Evolutionary conservation across 2,797 vertebrate species (phyloP), one percentile per base, ranked within the genome.

Genomic region (Sylvia borin): DNA sequence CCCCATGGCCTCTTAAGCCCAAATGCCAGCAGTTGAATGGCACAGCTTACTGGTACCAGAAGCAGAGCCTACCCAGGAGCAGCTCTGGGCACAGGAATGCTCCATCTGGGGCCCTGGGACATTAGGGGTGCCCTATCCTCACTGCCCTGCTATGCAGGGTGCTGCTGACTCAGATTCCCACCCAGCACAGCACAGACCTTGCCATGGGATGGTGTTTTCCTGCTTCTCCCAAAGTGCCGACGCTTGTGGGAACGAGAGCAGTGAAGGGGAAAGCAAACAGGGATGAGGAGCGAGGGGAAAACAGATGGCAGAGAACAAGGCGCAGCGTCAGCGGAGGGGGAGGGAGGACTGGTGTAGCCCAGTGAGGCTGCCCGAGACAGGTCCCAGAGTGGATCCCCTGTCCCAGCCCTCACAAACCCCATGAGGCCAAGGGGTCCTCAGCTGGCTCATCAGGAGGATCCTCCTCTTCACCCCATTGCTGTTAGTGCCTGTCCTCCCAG

Each of bases 261-360:
- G 54, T 21, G 71, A 88, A 93, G 88, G 38, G 88, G 88, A 95
- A 95, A 95, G 90, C 74, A 95, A 96, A 95, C 93, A 96, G 88
- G 74, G 90, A 78, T 8, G 57, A 73, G 73, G 66, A 93, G 45
- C 0, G 1, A 72, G 70, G 57, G 73, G 61, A 93, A 96, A 92
- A 86, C 85, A 90, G 90, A 87, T 27, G 91, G 93, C 93, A 76
- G 47, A 79, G 83, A 57, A 42, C 57, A 86, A 95, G 93, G 65
- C 1, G 47, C 91, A 71, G 79, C 2, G 25, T 95, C 94, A 93
- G 91, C 78, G 2, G 36, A 13, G 32, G 48, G 51, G 83, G 72
- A 10, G 8, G 88, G 60, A 65, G 45, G 36, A 7, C 32, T 8
- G 10, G 48, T 13, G 70, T 48, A 87, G 85, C 66, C n/a, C 57